phyloP scores from a whole-genome alignment of 2,888 invertebrate genomes.

The Apodemia mormo region DNA sequence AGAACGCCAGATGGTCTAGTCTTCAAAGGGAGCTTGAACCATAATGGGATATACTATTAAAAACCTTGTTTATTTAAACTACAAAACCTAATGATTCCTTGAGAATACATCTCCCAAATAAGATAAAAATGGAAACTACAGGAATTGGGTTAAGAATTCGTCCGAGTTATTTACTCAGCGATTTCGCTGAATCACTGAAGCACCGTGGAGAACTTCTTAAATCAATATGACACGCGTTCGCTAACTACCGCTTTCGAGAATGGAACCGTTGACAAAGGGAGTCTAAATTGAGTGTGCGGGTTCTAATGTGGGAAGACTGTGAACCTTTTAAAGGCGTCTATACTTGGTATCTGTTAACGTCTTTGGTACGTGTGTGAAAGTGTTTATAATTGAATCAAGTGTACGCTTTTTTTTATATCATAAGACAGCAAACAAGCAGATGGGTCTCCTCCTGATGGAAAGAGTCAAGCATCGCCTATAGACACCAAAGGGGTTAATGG shows the following conservation, averaged over 20 bases:
- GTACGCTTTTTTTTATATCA: neutral
- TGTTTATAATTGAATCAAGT: neutral
- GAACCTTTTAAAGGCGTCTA: conserved; percentile 11
- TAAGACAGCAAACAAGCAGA: too few relatives aligned
- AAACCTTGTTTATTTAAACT: too few relatives aligned
- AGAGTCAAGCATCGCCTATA: too few relatives aligned
- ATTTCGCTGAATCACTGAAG: conserved; percentile 32
- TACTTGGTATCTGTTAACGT: conserved; percentile 5
- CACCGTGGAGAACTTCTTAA: conserved; percentile 27
- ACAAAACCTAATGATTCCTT: too few relatives aligned
- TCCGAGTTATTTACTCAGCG: conserved; percentile 31
- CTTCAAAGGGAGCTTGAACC: too few relatives aligned
- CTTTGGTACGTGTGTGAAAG: conserved; percentile 8
- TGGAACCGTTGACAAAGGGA: conserved; percentile 19
- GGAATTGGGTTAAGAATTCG: conserved; percentile 19
- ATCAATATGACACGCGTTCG: conserved; percentile 35
- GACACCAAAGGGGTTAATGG: too few relatives aligned
- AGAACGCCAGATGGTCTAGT: too few relatives aligned
- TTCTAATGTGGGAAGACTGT: conserved; percentile 7
- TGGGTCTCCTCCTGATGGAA: too few relatives aligned
- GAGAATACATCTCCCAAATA: neutral
- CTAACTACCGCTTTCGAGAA: conserved; percentile 36
- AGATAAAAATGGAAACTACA: neutral
- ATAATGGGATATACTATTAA: too few relatives aligned
- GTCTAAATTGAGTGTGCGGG: conserved; percentile 19